Percentiles rank a stretch among this genome's conserved stretches.
Evolutionary conservation across 2,888 invertebrate species (phyloP).

Genomic region (Limnephilus auricula): DNA sequence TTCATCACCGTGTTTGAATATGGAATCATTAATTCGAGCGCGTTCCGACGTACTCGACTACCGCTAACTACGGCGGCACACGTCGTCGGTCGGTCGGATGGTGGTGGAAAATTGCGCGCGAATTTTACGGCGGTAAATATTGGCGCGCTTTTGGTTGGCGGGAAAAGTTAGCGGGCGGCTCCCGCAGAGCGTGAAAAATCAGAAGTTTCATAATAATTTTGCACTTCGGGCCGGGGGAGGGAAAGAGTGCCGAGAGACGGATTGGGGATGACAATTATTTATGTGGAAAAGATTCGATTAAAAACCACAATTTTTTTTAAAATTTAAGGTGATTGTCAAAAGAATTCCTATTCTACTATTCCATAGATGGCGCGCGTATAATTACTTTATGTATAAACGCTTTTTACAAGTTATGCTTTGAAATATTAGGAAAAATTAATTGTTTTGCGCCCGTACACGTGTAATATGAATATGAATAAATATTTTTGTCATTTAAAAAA

Average conservation of each 20-base stretch:
- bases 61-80: not conserved
- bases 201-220: slow-evolving; percentile 53
- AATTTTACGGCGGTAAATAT: slow-evolving; percentile 48
- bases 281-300: not conserved
- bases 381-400: too few species aligned
- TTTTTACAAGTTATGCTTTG: too few species aligned
- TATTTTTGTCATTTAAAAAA: too few species aligned
- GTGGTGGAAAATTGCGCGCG: slow-evolving; percentile 43
- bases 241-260: not conserved
- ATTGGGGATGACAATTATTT: not conserved
- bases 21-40: slow-evolving; percentile 32
- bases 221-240: slow-evolving; percentile 28
- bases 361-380: too few species aligned
- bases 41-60: not conserved
- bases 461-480: too few species aligned
- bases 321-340: too few species aligned
- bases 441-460: too few species aligned
- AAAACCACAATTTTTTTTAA: too few species aligned
- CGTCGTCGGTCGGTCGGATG: not conserved
- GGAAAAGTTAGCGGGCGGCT: slow-evolving; percentile 53
- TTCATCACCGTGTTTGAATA: slow-evolving; percentile 15
- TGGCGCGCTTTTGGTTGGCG: slow-evolving; percentile 47
- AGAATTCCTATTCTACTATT: too few species aligned
- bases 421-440: too few species aligned
- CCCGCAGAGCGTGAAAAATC: slow-evolving; percentile 57